Evolutionary conservation across 2,113 vertebrate species (phyloP).

Genomic region (Osmerus mordax): DNA sequence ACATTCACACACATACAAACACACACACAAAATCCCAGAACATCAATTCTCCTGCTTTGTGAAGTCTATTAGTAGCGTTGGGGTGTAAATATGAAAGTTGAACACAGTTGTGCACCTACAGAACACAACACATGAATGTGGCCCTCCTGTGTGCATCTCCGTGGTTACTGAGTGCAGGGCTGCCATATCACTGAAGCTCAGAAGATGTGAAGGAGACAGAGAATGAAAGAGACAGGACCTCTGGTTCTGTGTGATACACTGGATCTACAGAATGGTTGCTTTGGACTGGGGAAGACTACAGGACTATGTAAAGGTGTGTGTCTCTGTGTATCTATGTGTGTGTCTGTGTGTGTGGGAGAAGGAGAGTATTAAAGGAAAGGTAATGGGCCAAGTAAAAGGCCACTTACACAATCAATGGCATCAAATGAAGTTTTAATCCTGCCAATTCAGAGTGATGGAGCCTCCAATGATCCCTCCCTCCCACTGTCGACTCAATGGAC

Average conservation of each 20-base stretch:
- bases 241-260: too few species aligned
- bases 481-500: slow-evolving; percentile 20
- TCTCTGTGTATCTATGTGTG: neutral
- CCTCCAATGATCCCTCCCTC: slow-evolving; percentile 29
- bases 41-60: neutral
- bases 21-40: neutral
- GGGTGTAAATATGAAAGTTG: neutral
- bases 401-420: slow-evolving; percentile 54
- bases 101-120: too few species aligned
- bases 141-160: neutral
- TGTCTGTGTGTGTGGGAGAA: slow-evolving; percentile 6
- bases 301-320: too few species aligned
- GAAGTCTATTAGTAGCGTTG: slow-evolving; percentile 15
- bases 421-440: slow-evolving; percentile 54
- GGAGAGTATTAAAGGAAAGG: slow-evolving; percentile 39
- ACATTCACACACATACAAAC: slow-evolving; percentile 7
- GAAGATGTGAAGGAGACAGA: neutral
- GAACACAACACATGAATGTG: too few species aligned
- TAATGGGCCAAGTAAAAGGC: slow-evolving; percentile 56
- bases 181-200: neutral
- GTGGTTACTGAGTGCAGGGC: neutral
- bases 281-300: too few species aligned
- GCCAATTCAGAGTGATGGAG: slow-evolving; percentile 41
- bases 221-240: neutral
- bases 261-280: too few species aligned